These are phyloP conservation scores for Papilio dardanus DNA, from an alignment of 1,140 invertebrate genomes.

Conservation along the genomic window DNA sequence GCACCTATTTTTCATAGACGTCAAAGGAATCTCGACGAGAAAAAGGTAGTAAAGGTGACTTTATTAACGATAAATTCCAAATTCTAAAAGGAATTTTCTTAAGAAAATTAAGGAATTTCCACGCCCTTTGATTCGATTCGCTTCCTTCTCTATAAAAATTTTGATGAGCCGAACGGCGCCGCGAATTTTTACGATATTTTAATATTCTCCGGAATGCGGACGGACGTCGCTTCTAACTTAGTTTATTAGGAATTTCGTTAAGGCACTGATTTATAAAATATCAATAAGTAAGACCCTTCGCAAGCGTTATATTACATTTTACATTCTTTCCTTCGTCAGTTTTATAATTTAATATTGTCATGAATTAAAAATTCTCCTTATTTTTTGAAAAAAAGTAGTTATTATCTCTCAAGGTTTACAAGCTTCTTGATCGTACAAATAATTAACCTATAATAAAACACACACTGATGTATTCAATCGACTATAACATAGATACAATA, in stretches of 20 bases:
- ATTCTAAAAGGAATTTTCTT: constrained; percentile 62
- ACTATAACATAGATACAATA: not conserved
- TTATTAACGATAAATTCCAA: constrained; percentile 71
- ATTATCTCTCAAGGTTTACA: too few relatives aligned
- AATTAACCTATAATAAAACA: too few relatives aligned
- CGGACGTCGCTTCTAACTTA: constrained; percentile 48
- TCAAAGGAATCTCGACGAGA: constrained; percentile 64
- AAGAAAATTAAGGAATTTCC: constrained; percentile 67
- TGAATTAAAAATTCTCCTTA: constrained; percentile 20
- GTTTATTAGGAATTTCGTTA: constrained; percentile 57
- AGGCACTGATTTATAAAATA: constrained; percentile 45
- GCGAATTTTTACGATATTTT: constrained; percentile 53
- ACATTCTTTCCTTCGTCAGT: constrained; percentile 14
- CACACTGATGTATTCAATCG: too few relatives aligned
- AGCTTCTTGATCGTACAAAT: too few relatives aligned
- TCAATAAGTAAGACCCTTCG: constrained; percentile 43
- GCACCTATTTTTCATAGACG: constrained; percentile 69
- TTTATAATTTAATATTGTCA: constrained; percentile 28
- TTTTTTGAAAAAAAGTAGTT: too few relatives aligned
- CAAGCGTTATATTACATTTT: constrained; percentile 36
- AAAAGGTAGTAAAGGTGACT: constrained; percentile 44
- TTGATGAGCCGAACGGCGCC: constrained; percentile 56
- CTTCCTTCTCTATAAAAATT: constrained; percentile 57
- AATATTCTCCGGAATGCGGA: constrained; percentile 53
- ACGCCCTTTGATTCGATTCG: constrained; percentile 56